Base-by-base conservation (phyloP, 2,888 invertebrate species). In the Eupithecia inturbata region DNA sequence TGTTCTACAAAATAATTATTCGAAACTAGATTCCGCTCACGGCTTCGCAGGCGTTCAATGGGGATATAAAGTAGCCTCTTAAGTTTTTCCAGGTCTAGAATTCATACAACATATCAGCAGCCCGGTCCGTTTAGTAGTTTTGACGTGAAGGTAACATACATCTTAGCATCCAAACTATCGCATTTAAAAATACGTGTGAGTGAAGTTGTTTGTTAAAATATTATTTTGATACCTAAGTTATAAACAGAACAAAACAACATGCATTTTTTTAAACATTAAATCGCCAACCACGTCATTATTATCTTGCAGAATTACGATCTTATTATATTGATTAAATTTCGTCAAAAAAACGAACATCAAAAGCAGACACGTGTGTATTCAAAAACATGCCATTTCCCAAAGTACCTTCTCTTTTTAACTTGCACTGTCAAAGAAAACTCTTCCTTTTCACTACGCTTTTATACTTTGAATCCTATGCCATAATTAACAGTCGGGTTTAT, bases 401-500 rank as follows among this genome's bases (percentile, higher is more conserved):
- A 81, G 81, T 76, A 77, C 80, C 39, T 10, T 71, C 82, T 93
- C 78, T 80, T 83, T 82, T 83, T 87, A 87, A 88, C 83, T 89
- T 85, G 86, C 84, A 87, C 87, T 63, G 87, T 92, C 92, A 93
- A 93, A 93, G 92, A 85, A 76, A 82, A 80, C 89, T 92, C 92
- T 91, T 93, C 93, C 92, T 92, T 91, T 93, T 93, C 90, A 93
- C 87, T 88, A 87, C 86, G 85, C 88, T 90, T n/a, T n/a, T 87
- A 83, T 86, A 85, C 86, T 84, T 82, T 85, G 82, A 82, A 79
- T 79, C 80, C 76, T 75, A 66, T 66, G 84, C 36, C 88, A 92
- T 92, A 92, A 92, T 92, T 93, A 92, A 89, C 90, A 91, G 87
- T 84, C 64, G 72, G 82, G 87, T 86, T 88, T 84, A 83, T 85